Conservation (phyloP, 1,140 invertebrate genomes). For the Oncopodura yosiiana region DNA sequence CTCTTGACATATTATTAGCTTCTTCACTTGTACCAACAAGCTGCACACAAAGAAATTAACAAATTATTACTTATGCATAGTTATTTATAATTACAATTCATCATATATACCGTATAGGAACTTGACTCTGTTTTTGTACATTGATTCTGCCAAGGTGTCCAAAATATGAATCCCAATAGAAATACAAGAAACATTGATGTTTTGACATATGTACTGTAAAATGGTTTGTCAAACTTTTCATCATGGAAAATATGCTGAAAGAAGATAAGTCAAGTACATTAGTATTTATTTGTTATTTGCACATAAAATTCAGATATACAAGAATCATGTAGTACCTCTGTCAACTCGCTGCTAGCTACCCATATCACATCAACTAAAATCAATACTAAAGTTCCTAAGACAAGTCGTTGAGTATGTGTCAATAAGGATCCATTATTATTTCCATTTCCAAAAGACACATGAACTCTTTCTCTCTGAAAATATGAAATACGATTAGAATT, state of each 20-base stretch:
- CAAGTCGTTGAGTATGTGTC: constrained; percentile 52
- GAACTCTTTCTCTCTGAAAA: too few relatives aligned
- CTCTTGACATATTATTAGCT: constrained; percentile 6
- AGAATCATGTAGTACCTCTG: constrained; percentile 51
- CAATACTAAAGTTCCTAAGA: constrained; percentile 64
- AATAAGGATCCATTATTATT: neutral
- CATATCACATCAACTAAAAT: constrained; percentile 75
- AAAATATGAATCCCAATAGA: constrained; percentile 67
- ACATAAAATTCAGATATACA: constrained; percentile 9
- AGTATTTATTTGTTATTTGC: constrained; percentile 9
- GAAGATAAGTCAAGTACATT: constrained; percentile 30
- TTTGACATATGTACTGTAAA: constrained; percentile 80
- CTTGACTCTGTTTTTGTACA: constrained; percentile 50
- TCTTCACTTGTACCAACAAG: constrained; percentile 25
- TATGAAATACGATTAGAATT: too few relatives aligned
- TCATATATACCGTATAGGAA: constrained; percentile 52
- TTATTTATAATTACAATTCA: neutral
- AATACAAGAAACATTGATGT: constrained; percentile 80
- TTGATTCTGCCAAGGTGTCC: constrained; percentile 68
- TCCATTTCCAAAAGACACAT: too few relatives aligned
- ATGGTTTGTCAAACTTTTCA: constrained; percentile 70
- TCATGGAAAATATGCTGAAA: constrained; percentile 72
- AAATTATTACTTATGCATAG: neutral
- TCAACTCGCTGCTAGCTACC: constrained; percentile 75
- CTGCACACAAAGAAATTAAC: constrained; percentile 2